Base-by-base conservation (phyloP, 1,140 invertebrate species). In the Calephelis nemesis region DNA sequence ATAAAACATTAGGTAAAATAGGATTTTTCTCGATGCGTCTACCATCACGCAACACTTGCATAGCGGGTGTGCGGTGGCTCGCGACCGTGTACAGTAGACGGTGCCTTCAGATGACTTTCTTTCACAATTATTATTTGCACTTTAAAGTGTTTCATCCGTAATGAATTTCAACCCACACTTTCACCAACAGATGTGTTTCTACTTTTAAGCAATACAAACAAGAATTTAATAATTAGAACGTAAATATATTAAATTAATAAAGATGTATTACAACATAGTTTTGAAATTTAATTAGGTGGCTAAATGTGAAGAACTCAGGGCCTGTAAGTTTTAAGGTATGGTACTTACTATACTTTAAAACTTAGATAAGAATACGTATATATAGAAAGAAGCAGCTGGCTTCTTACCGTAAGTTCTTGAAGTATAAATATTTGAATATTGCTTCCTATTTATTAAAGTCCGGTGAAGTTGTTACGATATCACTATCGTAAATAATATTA, bases 1-100 rank as follows among this genome's bases (percentile, higher is more conserved):
- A 85, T 90, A 78, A 88, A 74, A 84, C 83, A 90, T 88, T 74
- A 77, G 81, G 81, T 78, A 85, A 79, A 78, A 85, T 80, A 81
- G 78, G 77, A 86, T 85, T 84, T 66, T 88, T 88, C 81, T 81
- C 81, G 76, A 73, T 47, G 73, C 69, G 69, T 73, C 62, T 52
- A 65, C 69, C 74, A 75, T 69, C 67, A 52, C 72, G 83, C 86
- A 84, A 86, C 82, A 75, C 84, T 72, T 82, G 78, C 86, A 90
- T 90, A 88, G 76, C 85, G 72, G 69, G 63, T 67, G 83, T 64
- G 77, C 85, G 66, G 75, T 87, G 80, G 83, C 71, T 76, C 81
- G 88, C 71, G 70, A 85, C 88, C 70, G 73, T 73, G 66, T 69
- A 74, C 73, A 74, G 74, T 76, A 78, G 77, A 78, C 81, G 76